Conservation (phyloP, 2,888 invertebrate genomes). For the Drosophila histrio region DNA sequence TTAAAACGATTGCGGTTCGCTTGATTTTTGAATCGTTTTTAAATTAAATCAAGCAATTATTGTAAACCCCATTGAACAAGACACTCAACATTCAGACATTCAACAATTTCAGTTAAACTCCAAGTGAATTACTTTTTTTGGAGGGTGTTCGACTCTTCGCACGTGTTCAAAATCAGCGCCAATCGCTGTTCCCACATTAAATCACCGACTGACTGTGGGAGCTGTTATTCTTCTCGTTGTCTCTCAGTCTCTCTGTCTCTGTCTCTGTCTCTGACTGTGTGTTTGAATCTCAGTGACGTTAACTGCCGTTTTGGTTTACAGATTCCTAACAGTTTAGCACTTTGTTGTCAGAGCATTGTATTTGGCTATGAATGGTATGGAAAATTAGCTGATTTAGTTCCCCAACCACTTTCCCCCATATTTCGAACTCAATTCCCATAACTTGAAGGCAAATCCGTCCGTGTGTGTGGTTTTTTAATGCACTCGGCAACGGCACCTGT, state of each 20-base stretch:
- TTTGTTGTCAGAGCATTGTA: slow-evolving; percentile 24
- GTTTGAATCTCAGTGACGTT: slow-evolving; percentile 49
- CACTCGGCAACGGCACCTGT: slow-evolving; percentile 69
- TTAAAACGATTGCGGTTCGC: slow-evolving; percentile 62
- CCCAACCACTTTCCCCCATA: not conserved
- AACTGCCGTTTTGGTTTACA: slow-evolving; percentile 54
- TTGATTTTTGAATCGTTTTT: slow-evolving; percentile 74
- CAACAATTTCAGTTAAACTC: slow-evolving; percentile 10
- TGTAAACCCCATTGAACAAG: slow-evolving; percentile 23
- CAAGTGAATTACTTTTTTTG: not conserved
- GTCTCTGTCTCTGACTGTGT: not conserved
- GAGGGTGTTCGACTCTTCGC: slow-evolving; percentile 38
- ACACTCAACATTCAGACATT: slow-evolving; percentile 1
- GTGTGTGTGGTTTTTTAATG: slow-evolving; percentile 43
- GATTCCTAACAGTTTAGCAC: slow-evolving; percentile 49
- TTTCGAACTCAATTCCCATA: slow-evolving; percentile 25
- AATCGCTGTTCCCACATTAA: slow-evolving; percentile 66
- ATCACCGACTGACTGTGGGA: slow-evolving; percentile 47
- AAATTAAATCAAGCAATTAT: slow-evolving; percentile 68
- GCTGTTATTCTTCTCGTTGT: not conserved
- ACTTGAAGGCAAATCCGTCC: slow-evolving; percentile 37
- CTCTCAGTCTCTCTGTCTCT: not conserved
- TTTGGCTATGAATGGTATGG: slow-evolving; percentile 32
- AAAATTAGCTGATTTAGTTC: slow-evolving; percentile 45
- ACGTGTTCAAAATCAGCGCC: slow-evolving; percentile 57